phyloP scores from a whole-genome alignment of 2,888 invertebrate genomes.

The Notodonta dromedarius region DNA sequence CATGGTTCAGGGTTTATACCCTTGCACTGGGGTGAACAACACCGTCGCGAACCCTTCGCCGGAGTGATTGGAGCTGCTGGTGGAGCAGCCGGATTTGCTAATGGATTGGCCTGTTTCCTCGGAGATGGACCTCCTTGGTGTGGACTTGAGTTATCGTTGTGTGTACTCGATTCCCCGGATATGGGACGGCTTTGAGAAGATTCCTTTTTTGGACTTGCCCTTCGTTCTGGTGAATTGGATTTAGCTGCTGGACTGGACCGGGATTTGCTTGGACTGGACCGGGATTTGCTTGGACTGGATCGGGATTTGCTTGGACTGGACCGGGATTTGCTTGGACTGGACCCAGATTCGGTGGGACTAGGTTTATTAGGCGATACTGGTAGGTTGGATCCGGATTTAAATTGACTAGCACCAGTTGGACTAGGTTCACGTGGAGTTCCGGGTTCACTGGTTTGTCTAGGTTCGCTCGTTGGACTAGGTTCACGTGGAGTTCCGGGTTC shows the following conservation, averaged over 20 bases:
- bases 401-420: neutral
- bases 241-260: neutral
- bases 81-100: neutral
- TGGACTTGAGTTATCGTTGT: neutral
- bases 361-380: neutral
- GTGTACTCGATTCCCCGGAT: neutral
- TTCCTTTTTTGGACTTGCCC: neutral
- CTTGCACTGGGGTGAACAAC: neutral
- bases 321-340: neutral
- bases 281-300: neutral
- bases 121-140: neutral
- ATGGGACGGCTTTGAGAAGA: neutral
- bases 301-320: neutral
- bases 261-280: neutral
- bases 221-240: neutral
- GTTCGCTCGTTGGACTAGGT: neutral
- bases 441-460: neutral
- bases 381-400: neutral
- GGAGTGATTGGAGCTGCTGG: neutral
- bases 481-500: neutral
- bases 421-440: neutral
- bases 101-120: neutral
- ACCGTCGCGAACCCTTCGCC: neutral
- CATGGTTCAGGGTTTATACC: neutral
- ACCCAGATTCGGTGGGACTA: neutral